Evolutionary conservation across 2,797 vertebrate species (phyloP), one percentile per base, ranked within the genome.

Genomic region (Chloroceryle inda): DNA sequence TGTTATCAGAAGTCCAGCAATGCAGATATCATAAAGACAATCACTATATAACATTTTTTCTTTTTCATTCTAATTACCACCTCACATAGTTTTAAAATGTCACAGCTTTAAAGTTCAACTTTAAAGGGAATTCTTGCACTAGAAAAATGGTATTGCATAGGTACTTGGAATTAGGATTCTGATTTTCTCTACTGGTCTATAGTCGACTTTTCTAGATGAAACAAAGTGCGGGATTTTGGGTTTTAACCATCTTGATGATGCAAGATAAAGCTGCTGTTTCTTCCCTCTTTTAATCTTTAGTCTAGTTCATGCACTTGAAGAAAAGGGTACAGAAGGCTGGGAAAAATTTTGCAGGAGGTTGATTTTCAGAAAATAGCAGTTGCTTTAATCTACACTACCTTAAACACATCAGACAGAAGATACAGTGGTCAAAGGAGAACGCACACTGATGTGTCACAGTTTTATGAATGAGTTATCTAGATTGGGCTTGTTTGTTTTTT

Each of bases 41-140:
- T 83, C 52, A 42, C 73, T 91, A 35, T 77, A 38, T 80, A 91
- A 89, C 61, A 45, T 38, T 44, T 89, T 83, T 88, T 62, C 59
- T 66, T 92, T 87, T 76, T 61, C 38, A 52, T 88, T 71, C 29
- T 53, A 77, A 92, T 91, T 88, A 64, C 5, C 62, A 47, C 23
- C 35, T 86, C 19, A 11, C 37, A 68, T 45, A 58, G 66, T 85
- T 91, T 77, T 80, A 71, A 94, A 95, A 94, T 93, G 45, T 88
- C 73, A 62, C 23, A 33, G 29, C 38, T 77, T 87, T 72, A 90
- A 95, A 85, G 45, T 74, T 85, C 58, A 79, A 29, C 14, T 53
- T 82, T 71, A 82, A 89, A 76, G 52, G 26, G 64, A 56, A 56
- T 61, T 61, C 27, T 72, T 89, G 35, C 44, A 55, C 22, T 83